These are phyloP conservation scores for Phyllopteryx taeniolatus DNA, from an alignment of 2,113 vertebrate genomes.

Conservation along the genomic window DNA sequence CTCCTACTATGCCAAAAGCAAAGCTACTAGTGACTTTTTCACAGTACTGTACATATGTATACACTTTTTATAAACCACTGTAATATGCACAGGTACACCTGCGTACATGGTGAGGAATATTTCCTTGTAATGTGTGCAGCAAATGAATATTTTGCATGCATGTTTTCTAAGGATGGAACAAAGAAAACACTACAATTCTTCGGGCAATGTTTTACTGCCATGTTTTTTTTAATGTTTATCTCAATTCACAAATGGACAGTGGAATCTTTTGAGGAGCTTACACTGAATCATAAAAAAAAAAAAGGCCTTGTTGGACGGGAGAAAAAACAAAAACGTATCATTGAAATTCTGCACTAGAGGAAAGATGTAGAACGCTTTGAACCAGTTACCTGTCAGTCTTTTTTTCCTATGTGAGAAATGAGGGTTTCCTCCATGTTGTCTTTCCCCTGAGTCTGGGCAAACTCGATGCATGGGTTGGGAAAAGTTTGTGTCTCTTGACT, in stretches of 20 bases:
- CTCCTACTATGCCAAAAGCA: neutral
- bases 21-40: too few relatives aligned
- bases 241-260: slow-evolving; percentile 54
- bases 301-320: slow-evolving; percentile 30
- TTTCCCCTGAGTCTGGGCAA: slow-evolving; percentile 68
- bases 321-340: slow-evolving; percentile 47
- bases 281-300: slow-evolving; percentile 46
- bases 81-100: neutral
- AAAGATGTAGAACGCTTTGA: slow-evolving; percentile 69
- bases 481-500: slow-evolving; percentile 74
- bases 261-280: slow-evolving; percentile 33
- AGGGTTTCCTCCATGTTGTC: slow-evolving; percentile 56
- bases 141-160: slow-evolving; percentile 27
- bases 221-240: slow-evolving; percentile 53
- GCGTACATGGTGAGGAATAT: neutral
- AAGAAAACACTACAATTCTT: slow-evolving; percentile 27
- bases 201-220: slow-evolving; percentile 16
- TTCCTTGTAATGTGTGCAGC: slow-evolving; percentile 4
- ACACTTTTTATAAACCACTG: neutral
- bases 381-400: slow-evolving; percentile 71
- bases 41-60: too few relatives aligned
- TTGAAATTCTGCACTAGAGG: slow-evolving; percentile 74
- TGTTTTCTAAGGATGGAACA: slow-evolving; percentile 41
- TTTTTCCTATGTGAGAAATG: slow-evolving; percentile 61
- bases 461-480: slow-evolving; percentile 62